A percentile compares a stretch with the other conserved stretches of the same genome.
phyloP scores from a whole-genome alignment of 2,888 invertebrate genomes.

The Opisthograptis luteolata region DNA sequence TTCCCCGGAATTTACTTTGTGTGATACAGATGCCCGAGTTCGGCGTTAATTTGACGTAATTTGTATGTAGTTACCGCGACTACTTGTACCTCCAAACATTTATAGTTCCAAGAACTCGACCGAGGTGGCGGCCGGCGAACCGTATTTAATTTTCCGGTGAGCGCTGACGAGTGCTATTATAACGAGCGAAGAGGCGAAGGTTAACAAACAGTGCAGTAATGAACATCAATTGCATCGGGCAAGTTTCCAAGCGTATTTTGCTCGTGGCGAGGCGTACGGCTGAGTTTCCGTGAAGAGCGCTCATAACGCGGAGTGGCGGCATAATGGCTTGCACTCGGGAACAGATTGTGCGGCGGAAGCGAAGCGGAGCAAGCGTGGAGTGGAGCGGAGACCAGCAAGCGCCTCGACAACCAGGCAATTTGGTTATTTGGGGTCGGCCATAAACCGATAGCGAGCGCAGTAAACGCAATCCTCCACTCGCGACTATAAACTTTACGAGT shows the following conservation, averaged over 20 bases:
- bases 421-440: conserved; percentile 82
- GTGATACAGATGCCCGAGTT: conserved; percentile 62
- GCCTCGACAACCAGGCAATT: conserved; percentile 73
- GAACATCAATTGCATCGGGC: conserved; percentile 67
- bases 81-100: conserved; percentile 7
- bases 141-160: conserved; percentile 38
- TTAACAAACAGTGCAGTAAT: conserved; percentile 61
- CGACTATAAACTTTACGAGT: conserved; percentile 84
- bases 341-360: conserved; percentile 44
- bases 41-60: conserved; percentile 57
- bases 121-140: conserved; percentile 9
- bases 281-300: conserved; percentile 57
- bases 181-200: conserved; percentile 43
- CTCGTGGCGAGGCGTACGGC: conserved; percentile 48
- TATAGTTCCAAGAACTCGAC: conserved; percentile 6
- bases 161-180: conserved; percentile 32
- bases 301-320: conserved; percentile 53
- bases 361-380: conserved; percentile 30
- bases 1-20: conserved; percentile 73
- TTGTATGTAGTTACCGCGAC: conserved; percentile 46
- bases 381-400: conserved; percentile 38
- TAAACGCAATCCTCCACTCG: conserved; percentile 84
- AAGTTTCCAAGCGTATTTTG: conserved; percentile 66
- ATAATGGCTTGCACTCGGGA: conserved; percentile 53
- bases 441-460: conserved; percentile 82